phyloP scores from a whole-genome alignment of 1,140 invertebrate genomes.

The Camponotus floridanus region DNA sequence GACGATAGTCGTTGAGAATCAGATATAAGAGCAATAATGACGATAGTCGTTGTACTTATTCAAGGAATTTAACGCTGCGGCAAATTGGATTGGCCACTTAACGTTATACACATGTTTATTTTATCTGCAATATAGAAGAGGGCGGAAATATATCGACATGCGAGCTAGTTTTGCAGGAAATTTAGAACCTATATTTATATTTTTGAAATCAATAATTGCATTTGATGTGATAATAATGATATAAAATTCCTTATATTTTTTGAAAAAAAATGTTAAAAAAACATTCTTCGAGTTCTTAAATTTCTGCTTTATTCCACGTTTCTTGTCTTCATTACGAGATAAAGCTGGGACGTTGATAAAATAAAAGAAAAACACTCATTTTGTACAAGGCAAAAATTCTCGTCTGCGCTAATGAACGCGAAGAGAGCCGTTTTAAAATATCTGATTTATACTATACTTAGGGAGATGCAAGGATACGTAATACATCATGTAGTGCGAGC shows the following conservation, averaged over 20 bases:
- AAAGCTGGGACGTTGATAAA: not conserved
- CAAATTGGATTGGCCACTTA: not conserved
- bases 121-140: not conserved
- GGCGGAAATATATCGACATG: not conserved
- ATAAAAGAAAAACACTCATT: not conserved
- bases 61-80: not conserved
- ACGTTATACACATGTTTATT: not conserved
- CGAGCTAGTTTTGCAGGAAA: too few species aligned
- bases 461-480: not conserved
- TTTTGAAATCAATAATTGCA: not conserved
- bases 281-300: not conserved
- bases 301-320: not conserved
- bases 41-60: slow-evolving; percentile 5
- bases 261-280: not conserved
- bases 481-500: not conserved
- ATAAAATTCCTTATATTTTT: not conserved
- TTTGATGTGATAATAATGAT: not conserved
- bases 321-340: not conserved
- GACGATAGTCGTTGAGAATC: not conserved
- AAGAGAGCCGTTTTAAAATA: slow-evolving; percentile 4
- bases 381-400: not conserved
- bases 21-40: slow-evolving; percentile 33
- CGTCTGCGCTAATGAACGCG: not conserved
- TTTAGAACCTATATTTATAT: not conserved
- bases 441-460: slow-evolving; percentile 45